Base-by-base conservation (phyloP, 2,888 invertebrate genomes). In the Crioceris asparagi region DNA sequence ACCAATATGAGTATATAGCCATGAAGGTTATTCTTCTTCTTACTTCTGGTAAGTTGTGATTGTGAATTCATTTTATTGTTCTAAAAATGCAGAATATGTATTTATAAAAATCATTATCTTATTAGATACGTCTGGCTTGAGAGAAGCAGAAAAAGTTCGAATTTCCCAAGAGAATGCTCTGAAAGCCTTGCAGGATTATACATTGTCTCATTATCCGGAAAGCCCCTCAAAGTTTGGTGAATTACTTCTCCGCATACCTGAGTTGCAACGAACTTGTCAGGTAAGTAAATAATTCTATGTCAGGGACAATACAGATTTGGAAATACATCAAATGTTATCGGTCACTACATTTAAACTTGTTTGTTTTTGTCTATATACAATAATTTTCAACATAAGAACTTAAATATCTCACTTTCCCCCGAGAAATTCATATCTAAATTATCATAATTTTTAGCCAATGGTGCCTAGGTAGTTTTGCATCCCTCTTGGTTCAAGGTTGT, bases 161-260 rank as follows among this genome's bases (percentile, higher is more conserved):
- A 85, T 86, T 31, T 91, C 92, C 34, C 94, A 94, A 64, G 93
- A 94, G 64, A 87, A 88, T 60, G 90, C 94, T 15, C 68, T 92
- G 35, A 88, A 92, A 58, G 91, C 92, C 21, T 67, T 96, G 32
- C 88, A 92, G 62, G 83, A 85, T 39, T 96, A 96, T 64, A 94
- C 92, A 3, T 72, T 84, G 48, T 75, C 81, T 16, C 90, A 91
- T 65, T 94, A 92, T 67, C 90, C 91, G 10, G 85, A 88, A 49
- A 81, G 85, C 64, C 91, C 92, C 35, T 86, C 91, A 50, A 94
- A 96, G 70, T 94, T 93, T 61, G 93, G 93, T 27, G 93, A 94
- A 66, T 68, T 96, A 37, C 68, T 96, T 46, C 70, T 94, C 44
- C 77, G 93, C 53, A 90, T 96, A 64, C 92, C 94, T 10, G 94